phyloP scores from a whole-genome alignment of 1,140 invertebrate genomes.

The Trichomalopsis sarcophagae region DNA sequence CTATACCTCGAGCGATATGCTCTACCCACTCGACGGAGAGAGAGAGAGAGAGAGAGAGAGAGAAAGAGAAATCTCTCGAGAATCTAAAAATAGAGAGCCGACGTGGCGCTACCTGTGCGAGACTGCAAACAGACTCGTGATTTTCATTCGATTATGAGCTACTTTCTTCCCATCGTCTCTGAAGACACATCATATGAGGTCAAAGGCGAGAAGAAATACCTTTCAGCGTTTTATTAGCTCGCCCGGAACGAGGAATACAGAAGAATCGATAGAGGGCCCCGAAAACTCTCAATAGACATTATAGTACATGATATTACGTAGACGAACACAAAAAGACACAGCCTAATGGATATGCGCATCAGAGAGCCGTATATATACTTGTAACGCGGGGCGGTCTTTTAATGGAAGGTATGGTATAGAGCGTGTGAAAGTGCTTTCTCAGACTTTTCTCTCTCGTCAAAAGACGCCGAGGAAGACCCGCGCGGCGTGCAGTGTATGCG shows the following conservation, averaged over 20 bases:
- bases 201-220: no score
- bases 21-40: no score
- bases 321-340: no score
- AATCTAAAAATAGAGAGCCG: neutral
- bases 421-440: constrained; percentile 24
- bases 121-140: no score
- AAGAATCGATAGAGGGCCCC: neutral
- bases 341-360: neutral
- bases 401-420: constrained; percentile 4
- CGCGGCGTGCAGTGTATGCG: no score
- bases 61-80: constrained; percentile 42
- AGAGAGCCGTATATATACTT: neutral
- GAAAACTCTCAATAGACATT: neutral
- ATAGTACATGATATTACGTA: neutral
- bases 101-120: no score
- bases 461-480: neutral
- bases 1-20: no score
- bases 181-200: no score
- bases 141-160: no score
- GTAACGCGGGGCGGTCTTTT: neutral
- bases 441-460: constrained; percentile 25
- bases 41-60: neutral
- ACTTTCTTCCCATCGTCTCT: no score
- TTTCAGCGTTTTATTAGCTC: no score
- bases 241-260: no score